Base-by-base conservation (phyloP, 2,113 vertebrate genomes). In the Malurus melanocephalus region DNA sequence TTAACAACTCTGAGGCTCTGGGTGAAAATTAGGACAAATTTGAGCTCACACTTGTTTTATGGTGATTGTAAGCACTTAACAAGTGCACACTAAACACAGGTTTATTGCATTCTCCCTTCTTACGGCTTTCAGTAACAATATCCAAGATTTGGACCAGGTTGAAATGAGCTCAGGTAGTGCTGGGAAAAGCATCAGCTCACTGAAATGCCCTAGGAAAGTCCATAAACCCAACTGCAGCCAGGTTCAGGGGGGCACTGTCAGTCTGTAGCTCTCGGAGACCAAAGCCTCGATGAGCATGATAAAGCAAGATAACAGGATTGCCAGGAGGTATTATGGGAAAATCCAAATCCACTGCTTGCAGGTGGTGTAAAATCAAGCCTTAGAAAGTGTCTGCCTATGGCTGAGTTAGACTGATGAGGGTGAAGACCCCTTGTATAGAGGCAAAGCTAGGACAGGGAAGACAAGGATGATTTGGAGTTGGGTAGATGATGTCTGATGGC, bases 61-160 rank as follows among this genome's bases (percentile, higher is more conserved):
- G 32, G 35, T 32, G 10, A 26, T 26, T 72, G 26, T 73, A 68
- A 85, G 16, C 13, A 22, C 5, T 1, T 45, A 45, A 60, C 1
- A 43, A 7, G 15, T 11, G 5, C 53, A 16, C 0, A 0, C 21
- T 16, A 7, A 32, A 35, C 20, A 20, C 21, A 55, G 52, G 40
- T 62, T 51, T 38, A 17, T 19, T 40, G 24, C 17, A 3, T 24
- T 45, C 10, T 77, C 12, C 66, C 55, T 72, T 38, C 4, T 28
- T 21, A 6, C 16, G 43, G 7, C 3, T 75, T 43, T 53, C 26
- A 49, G 13, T 11, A 46, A 46, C 24, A 22, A 18, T 23, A 26
- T 7, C 5, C 42, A 53, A 45, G 48, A 59, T 17, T 0, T 20
- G 30, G 13, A 6, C 19, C 17, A 16, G 33, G 21, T 3, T 53